Evolutionary conservation across 2,888 invertebrate genomes (phyloP).

Genomic region (Cosmorhoe ocellata): DNA sequence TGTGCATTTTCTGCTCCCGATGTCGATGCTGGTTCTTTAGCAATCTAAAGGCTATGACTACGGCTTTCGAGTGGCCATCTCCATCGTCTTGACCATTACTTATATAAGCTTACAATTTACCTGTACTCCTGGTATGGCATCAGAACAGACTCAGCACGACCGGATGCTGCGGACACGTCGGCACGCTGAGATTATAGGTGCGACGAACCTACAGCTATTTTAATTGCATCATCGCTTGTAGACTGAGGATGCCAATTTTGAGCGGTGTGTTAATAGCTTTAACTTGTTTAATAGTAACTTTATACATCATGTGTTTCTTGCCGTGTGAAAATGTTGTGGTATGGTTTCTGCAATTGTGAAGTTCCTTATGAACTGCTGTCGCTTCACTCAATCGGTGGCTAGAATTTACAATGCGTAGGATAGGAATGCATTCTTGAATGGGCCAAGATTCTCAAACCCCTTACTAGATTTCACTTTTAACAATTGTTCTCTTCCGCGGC

Average conservation of each 20-base stretch:
- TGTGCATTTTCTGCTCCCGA: too few species aligned
- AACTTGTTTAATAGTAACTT: constrained; percentile 5
- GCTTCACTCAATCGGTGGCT: too few species aligned
- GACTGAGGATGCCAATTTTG: constrained; percentile 12
- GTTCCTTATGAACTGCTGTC: too few species aligned
- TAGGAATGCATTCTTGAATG: too few species aligned
- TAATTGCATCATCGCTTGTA: constrained; percentile 26
- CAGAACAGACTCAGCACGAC: constrained; percentile 8
- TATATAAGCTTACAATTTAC: not conserved
- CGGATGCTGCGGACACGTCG: constrained; percentile 22
- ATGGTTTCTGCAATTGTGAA: too few species aligned
- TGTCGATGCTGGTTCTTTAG: too few species aligned
- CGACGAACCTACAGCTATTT: constrained; percentile 26
- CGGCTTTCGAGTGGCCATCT: too few species aligned
- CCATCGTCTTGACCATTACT: too few species aligned
- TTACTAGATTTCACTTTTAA: constrained; percentile 1
- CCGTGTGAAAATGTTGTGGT: not conserved
- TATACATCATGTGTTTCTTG: not conserved
- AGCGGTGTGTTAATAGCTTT: constrained; percentile 5
- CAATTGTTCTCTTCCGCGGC: constrained; percentile 8
- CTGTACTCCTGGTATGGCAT: constrained; percentile 10
- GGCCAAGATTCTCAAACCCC: too few species aligned
- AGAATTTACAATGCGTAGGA: too few species aligned
- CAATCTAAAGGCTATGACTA: too few species aligned
- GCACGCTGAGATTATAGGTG: constrained; percentile 22